A percentile compares a stretch with the other conserved stretches of the same genome.
These are phyloP conservation scores for Enteromius anoplus DNA, from an alignment of 2,797 vertebrate genomes.

Conservation along the genomic window DNA sequence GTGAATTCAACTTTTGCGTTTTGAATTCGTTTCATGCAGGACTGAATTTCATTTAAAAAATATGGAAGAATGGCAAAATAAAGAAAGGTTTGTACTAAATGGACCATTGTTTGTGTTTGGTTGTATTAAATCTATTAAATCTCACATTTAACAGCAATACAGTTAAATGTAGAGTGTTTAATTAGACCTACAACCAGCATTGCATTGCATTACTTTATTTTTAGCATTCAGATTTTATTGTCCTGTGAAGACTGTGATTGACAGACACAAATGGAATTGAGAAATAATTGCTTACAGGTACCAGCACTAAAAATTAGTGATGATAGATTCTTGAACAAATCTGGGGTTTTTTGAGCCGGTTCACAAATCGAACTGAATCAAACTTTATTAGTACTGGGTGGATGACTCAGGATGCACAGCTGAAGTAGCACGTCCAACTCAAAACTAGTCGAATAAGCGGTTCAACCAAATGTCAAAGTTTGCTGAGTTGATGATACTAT, in stretches of 20 bases:
- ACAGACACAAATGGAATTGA: not conserved
- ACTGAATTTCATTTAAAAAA: constrained; percentile 80
- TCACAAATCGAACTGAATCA: too few relatives aligned
- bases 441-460: too few relatives aligned
- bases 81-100: constrained; percentile 68
- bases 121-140: not conserved
- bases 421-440: too few relatives aligned
- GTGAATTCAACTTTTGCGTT: constrained; percentile 58
- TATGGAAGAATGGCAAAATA: constrained; percentile 78
- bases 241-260: not conserved
- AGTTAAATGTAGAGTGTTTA: not conserved
- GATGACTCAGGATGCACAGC: too few relatives aligned
- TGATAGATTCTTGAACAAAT: too few relatives aligned
- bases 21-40: constrained; percentile 66
- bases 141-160: not conserved
- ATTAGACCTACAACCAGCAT: not conserved
- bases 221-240: not conserved
- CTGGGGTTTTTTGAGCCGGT: too few relatives aligned
- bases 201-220: not conserved
- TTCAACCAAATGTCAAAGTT: too few relatives aligned
- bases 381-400: too few relatives aligned
- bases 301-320: too few relatives aligned
- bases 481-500: too few relatives aligned
- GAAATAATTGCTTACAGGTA: not conserved
- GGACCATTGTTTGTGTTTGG: constrained; percentile 26